Conservation (phyloP, 2,888 invertebrate genomes). For the Nomada goodeniana region DNA sequence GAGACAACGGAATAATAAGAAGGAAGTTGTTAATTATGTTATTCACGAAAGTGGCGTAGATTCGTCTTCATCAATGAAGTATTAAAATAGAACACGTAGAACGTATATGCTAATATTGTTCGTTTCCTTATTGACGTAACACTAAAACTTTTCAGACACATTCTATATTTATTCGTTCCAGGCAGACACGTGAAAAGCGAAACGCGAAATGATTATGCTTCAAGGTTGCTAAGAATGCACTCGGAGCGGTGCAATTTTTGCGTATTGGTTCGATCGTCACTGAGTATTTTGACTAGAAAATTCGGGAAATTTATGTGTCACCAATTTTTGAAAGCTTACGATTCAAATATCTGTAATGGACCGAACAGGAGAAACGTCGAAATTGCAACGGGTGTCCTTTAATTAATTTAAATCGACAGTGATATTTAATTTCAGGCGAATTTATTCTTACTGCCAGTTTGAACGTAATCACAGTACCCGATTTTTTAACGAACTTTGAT, state of each 20-base stretch:
- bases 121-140: constrained; percentile 4
- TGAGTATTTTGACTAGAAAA: constrained; percentile 16
- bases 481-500: no score
- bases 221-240: constrained; percentile 42
- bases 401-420: no score
- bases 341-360: background rate
- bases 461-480: no score
- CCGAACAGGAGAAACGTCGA: no score
- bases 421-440: no score
- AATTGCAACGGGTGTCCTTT: no score
- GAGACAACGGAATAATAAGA: no score
- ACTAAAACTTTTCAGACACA: constrained; percentile 24
- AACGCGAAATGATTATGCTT: constrained; percentile 53
- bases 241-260: background rate
- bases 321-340: background rate
- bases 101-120: background rate
- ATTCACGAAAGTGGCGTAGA: background rate
- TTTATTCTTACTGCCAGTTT: no score
- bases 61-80: background rate
- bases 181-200: constrained; percentile 20
- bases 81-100: background rate
- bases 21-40: background rate
- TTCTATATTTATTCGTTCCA: constrained; percentile 29
- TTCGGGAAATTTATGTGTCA: background rate
- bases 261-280: background rate